Base-by-base conservation (phyloP, 1,140 invertebrate species). In the Neelides sp. region DNA sequence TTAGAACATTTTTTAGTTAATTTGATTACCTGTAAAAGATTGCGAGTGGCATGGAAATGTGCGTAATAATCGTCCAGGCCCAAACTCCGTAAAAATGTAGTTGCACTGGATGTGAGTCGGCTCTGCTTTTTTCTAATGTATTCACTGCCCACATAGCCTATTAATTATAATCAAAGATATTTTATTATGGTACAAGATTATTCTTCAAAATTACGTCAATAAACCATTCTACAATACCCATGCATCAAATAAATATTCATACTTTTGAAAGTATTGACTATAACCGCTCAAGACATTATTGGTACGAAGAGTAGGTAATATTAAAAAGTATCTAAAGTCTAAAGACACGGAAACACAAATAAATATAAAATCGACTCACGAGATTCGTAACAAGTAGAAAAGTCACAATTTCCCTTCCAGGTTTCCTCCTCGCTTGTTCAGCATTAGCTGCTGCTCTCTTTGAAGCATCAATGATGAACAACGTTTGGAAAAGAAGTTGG, bases 81-180 rank as follows among this genome's bases (percentile, higher is more conserved):
- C 64, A 76, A 10, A 61, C 49, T 10, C 83, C 85, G 61, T 83
- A 88, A 65, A 88, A 87, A 23, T 74, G 62, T 19, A 87, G 68
- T 61, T 88, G 84, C 13, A 80, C 76, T 1, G 85, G 82, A 28
- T 83, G 72, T 41, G 84, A 84, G 41, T 82, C 80, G 0, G 83
- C 82, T n/a, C 82, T 70, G 44, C 80, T 80, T 62, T 87, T 88
- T 65, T 88, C 84, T 22, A 90, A 64, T 0, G 82, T 83, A 58
- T 85, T 87, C 1, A 88, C 82, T 10, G 80, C 78, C 85, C 86
- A 90, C 69, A 90, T 79, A 1, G 83, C 83, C 65, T n/a, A n/a
- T n/a, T n/a, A n/a, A n/a, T n/a, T n/a, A n/a, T n/a, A n/a, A n/a
- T n/a, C n/a, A n/a, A n/a, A n/a, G n/a, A n/a, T n/a, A n/a, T n/a